A percentile compares a stretch with the other conserved stretches of the same genome.
Evolutionary conservation across 2,888 invertebrate species (phyloP).

Genomic region (Eristalis arbustorum): DNA sequence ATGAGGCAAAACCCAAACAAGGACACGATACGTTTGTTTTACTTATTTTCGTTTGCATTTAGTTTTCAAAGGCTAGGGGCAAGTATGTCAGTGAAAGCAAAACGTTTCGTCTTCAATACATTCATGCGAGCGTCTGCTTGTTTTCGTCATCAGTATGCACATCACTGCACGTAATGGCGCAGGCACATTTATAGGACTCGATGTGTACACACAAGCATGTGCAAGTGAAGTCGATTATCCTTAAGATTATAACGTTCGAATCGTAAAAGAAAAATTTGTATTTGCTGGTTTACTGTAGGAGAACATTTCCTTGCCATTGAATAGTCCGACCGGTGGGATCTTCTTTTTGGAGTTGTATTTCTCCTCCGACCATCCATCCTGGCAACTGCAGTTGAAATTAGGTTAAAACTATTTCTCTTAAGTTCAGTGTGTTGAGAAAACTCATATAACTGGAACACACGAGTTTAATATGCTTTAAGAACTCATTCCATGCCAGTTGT

Average conservation of each 20-base stretch:
- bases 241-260: neutral
- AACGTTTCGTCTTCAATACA: neutral
- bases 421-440: no score
- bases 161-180: neutral
- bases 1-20: constrained; percentile 41
- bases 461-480: no score
- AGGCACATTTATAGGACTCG: neutral
- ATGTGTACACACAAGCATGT: neutral
- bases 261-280: neutral
- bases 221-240: neutral
- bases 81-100: constrained; percentile 9
- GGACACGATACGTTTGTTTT: constrained; percentile 35
- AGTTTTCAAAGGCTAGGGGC: constrained; percentile 21
- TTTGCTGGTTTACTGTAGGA: neutral
- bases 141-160: neutral
- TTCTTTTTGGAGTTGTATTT: no score
- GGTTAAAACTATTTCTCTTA: no score
- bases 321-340: no score
- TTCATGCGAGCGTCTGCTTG: neutral
- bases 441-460: no score
- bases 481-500: no score
- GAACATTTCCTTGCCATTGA: no score
- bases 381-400: no score
- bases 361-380: no score
- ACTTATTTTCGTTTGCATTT: constrained; percentile 25